Conservation (phyloP, 2,888 invertebrate species). For the Empis livida region DNA sequence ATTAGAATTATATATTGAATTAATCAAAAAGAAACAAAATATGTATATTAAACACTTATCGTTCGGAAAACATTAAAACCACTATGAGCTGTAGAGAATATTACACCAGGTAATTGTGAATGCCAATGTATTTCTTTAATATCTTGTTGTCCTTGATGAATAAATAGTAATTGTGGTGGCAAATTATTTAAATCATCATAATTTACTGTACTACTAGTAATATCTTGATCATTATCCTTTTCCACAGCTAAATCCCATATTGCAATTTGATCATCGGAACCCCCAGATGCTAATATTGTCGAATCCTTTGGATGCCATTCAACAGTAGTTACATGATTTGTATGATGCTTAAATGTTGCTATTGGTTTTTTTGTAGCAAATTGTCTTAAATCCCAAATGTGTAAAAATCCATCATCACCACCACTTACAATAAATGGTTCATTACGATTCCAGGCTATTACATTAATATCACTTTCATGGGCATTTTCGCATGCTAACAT, state of each 20-base stretch:
- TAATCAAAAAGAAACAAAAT: no score
- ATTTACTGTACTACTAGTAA: constrained; percentile 47
- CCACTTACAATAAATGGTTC: constrained; percentile 87
- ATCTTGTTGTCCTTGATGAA: constrained; percentile 95
- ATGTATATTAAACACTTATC: constrained; percentile 67
- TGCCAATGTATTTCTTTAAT: constrained; percentile 99
- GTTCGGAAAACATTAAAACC: constrained; percentile 97
- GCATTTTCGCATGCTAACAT: constrained; percentile 79
- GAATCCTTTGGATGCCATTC: constrained; percentile 94
- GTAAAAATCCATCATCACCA: constrained; percentile 89
- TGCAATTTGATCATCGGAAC: constrained; percentile 90
- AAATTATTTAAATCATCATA: constrained; percentile 53
- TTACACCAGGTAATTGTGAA: constrained; percentile 81
- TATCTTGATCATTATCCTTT: constrained; percentile 49
- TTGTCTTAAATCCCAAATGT: constrained; percentile 90
- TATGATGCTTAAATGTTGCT: constrained; percentile 92
- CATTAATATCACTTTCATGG: constrained; percentile 89
- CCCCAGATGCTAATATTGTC: constrained; percentile 84
- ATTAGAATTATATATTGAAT: no score
- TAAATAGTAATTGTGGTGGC: constrained; percentile 92
- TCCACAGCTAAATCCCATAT: constrained; percentile 95
- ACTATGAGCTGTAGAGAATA: constrained; percentile 86
- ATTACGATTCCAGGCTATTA: constrained; percentile 89
- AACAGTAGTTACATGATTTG: constrained; percentile 82
- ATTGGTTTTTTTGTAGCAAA: constrained; percentile 68